These are phyloP conservation scores for Aporrectodea caliginosa DNA, from an alignment of 1,140 invertebrate genomes.

Conservation along the genomic window DNA sequence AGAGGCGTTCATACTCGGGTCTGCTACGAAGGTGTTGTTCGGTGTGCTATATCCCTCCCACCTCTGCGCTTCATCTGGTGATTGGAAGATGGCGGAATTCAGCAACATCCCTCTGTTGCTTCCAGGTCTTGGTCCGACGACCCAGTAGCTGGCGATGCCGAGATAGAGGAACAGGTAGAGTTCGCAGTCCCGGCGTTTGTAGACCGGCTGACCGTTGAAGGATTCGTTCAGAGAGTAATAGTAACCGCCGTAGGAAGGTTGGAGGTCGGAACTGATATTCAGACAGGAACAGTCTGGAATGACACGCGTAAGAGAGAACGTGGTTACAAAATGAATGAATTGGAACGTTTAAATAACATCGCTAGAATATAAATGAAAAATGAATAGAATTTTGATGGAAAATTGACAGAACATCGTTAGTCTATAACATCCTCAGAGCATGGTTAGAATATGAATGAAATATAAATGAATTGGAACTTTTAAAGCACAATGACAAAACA, in stretches of 20 bases:
- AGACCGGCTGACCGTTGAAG: background rate
- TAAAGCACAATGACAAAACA: too few species aligned
- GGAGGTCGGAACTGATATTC: background rate
- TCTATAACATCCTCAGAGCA: too few species aligned
- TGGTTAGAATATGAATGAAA: too few species aligned
- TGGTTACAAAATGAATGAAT: too few species aligned
- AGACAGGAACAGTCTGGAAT: background rate
- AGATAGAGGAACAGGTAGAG: background rate
- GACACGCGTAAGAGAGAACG: too few species aligned
- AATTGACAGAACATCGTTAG: too few species aligned
- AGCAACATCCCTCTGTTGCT: background rate
- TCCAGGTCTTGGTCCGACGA: background rate
- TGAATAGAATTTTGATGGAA: too few species aligned
- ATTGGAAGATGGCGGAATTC: background rate
- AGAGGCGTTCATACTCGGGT: background rate
- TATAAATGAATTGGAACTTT: too few species aligned
- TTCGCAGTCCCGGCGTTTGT: background rate
- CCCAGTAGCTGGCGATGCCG: background rate
- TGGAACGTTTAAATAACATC: too few species aligned
- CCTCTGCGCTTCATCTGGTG: background rate
- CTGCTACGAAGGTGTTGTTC: background rate
- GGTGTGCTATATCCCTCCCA: background rate
- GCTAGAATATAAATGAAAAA: too few species aligned
- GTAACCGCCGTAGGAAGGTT: background rate
- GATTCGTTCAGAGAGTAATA: background rate